These are phyloP conservation scores for Leptothorax acervorum DNA, from an alignment of 2,888 invertebrate species.

Conservation along the genomic window DNA sequence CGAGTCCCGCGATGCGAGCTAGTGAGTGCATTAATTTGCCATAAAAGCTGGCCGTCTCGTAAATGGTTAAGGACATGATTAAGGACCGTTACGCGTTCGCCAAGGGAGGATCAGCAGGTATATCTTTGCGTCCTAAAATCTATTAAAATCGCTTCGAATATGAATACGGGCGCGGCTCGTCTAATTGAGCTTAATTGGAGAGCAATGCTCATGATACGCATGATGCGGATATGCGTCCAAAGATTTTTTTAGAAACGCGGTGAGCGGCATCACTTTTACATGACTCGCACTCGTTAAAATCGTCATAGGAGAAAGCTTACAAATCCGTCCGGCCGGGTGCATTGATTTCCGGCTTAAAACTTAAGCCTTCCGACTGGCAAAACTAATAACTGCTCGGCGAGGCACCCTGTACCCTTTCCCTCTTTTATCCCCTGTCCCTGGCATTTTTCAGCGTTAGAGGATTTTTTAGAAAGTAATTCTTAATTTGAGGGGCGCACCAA, in stretches of 20 bases:
- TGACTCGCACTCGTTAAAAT: constrained; percentile 76
- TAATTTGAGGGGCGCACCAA: constrained; percentile 63
- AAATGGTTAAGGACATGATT: constrained; percentile 37
- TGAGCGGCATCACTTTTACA: constrained; percentile 71
- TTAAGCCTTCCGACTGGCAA: constrained; percentile 74
- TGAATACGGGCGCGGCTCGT: background rate
- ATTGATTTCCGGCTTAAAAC: constrained; percentile 78
- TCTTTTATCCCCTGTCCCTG: constrained; percentile 51
- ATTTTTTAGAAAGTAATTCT: constrained; percentile 74
- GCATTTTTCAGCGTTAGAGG: constrained; percentile 71
- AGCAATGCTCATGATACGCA: background rate
- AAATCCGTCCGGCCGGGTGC: constrained; percentile 76
- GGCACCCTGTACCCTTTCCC: constrained; percentile 44
- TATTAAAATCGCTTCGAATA: background rate
- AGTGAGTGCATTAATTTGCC: constrained; percentile 36
- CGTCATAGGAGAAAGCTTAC: constrained; percentile 75
- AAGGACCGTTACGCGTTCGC: background rate
- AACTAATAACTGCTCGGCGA: constrained; percentile 76
- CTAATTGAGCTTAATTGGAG: constrained; percentile 70
- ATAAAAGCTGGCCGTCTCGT: constrained; percentile 31
- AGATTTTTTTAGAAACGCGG: constrained; percentile 65
- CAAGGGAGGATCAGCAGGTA: background rate
- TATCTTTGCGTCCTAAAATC: background rate
- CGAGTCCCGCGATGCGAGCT: constrained; percentile 21
- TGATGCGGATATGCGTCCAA: constrained; percentile 45